A percentile compares a stretch with the other conserved stretches of the same genome.
phyloP scores from a whole-genome alignment of 2,888 invertebrate species.

The Ariolimax columbianus region DNA sequence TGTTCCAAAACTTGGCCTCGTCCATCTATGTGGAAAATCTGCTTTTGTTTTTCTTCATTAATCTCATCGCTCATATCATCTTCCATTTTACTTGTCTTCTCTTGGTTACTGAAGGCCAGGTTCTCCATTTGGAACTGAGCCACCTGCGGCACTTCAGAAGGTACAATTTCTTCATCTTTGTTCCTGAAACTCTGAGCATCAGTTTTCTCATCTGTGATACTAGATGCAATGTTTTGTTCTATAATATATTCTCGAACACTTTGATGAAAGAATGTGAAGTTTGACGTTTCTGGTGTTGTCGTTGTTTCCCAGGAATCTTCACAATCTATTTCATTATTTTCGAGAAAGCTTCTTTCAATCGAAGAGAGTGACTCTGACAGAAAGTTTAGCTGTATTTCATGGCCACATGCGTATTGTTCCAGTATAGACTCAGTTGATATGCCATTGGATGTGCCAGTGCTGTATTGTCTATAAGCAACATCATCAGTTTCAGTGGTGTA shows the following conservation, averaged over 20 bases:
- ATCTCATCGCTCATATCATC: background rate
- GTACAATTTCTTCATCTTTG: background rate
- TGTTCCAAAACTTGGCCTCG: too few species aligned
- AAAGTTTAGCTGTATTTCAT: background rate
- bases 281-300: constrained; percentile 15
- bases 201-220: background rate
- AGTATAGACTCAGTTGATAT: background rate
- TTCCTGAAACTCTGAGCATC: background rate
- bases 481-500: too few species aligned
- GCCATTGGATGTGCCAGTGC: background rate
- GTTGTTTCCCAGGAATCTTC: background rate
- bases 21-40: too few species aligned
- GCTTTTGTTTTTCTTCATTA: background rate
- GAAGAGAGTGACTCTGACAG: background rate
- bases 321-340: background rate
- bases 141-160: background rate
- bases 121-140: background rate
- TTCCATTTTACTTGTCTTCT: background rate
- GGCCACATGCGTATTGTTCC: background rate
- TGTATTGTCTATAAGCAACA: background rate
- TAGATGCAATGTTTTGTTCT: constrained; percentile 24
- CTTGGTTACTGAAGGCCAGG: background rate
- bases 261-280: constrained; percentile 12
- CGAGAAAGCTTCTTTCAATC: constrained; percentile 10
- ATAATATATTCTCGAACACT: constrained; percentile 25